phyloP scores from a whole-genome alignment of 2,888 invertebrate genomes.

The Helobdella robusta region DNA sequence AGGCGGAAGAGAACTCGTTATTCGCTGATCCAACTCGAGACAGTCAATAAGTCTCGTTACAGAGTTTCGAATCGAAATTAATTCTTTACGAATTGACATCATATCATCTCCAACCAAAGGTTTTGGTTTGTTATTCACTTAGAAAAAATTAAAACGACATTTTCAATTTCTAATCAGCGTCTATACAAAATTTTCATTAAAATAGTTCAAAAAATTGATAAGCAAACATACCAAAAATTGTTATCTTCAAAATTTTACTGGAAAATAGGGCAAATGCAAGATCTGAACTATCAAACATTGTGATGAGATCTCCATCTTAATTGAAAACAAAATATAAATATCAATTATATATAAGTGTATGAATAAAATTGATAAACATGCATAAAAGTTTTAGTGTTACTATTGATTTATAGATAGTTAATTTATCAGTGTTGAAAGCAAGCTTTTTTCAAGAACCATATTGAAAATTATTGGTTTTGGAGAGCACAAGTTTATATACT shows the following conservation, averaged over 20 bases:
- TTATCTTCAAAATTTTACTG: conserved; percentile 59
- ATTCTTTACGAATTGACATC: conserved; percentile 52
- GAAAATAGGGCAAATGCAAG: conserved; percentile 63
- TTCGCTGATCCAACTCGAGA: conserved; percentile 48
- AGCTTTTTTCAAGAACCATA: too few species aligned
- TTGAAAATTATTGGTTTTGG: too few species aligned
- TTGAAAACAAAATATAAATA: too few species aligned
- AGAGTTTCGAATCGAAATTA: conserved; percentile 56
- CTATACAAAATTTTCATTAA: background rate
- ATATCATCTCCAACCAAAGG: conserved; percentile 50
- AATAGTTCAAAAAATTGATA: background rate
- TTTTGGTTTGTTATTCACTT: conserved; percentile 49
- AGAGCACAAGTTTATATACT: too few species aligned
- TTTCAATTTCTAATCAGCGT: background rate
- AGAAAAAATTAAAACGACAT: conserved; percentile 17
- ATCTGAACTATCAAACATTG: conserved; percentile 63
- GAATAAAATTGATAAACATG: too few species aligned
- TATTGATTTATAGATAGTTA: too few species aligned
- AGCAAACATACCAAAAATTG: conserved; percentile 53
- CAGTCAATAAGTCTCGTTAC: conserved; percentile 57
- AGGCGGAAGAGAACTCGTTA: too few species aligned
- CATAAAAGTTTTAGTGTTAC: too few species aligned
- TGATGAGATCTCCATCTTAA: conserved; percentile 63
- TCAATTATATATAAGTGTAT: too few species aligned
- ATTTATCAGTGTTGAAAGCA: too few species aligned